Conservation (phyloP, 2,113 vertebrate genomes). For the Colistium nudipinnis region DNA sequence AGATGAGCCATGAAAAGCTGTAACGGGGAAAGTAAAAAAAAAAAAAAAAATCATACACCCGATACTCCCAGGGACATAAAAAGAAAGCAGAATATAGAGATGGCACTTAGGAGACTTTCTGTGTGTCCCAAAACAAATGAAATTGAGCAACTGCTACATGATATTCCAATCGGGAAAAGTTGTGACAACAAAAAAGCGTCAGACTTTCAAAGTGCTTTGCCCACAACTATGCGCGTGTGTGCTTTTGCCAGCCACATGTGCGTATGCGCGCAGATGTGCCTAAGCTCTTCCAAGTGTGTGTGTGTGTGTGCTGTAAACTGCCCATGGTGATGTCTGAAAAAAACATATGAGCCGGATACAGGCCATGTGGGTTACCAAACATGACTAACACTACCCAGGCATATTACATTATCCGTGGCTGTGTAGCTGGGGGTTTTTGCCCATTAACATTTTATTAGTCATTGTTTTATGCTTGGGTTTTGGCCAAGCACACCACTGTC, state of each 20-base stretch:
- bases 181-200: constrained; percentile 43
- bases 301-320: constrained; percentile 21
- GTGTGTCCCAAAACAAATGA: constrained; percentile 41
- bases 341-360: constrained; percentile 46
- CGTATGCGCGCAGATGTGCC: constrained; percentile 13
- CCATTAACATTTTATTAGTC: constrained; percentile 59
- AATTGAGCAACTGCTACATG: constrained; percentile 34
- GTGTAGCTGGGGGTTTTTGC: constrained; percentile 36
- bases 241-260: not conserved
- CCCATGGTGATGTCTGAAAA: constrained; percentile 15
- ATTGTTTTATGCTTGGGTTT: constrained; percentile 43
- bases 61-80: constrained; percentile 39
- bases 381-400: constrained; percentile 40
- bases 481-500: constrained; percentile 47
- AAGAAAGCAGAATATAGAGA: constrained; percentile 36
- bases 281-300: constrained; percentile 7
- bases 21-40: constrained; percentile 25
- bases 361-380: constrained; percentile 35
- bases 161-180: constrained; percentile 34
- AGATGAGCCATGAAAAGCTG: constrained; percentile 51
- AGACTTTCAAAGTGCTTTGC: constrained; percentile 29
- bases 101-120: constrained; percentile 18
- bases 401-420: constrained; percentile 35
- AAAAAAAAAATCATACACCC: constrained; percentile 44
- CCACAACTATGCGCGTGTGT: constrained; percentile 21